These are phyloP conservation scores for Eumerus sabulonum DNA, from an alignment of 2,888 invertebrate genomes.

Conservation along the genomic window DNA sequence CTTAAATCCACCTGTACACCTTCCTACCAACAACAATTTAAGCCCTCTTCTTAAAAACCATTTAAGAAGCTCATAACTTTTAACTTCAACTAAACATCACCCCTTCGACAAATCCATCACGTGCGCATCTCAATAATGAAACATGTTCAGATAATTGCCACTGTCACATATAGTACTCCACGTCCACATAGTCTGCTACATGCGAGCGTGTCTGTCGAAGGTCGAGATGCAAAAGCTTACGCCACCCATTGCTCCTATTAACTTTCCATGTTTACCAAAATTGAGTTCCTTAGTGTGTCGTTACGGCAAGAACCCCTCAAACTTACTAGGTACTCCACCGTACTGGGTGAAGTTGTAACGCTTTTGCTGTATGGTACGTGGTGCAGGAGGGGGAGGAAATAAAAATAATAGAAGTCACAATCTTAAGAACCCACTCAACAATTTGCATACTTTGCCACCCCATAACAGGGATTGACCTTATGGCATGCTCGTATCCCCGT, in stretches of 20 bases:
- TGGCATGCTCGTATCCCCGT: conserved; percentile 35
- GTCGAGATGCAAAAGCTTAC: not conserved
- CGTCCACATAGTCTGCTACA: too few species aligned
- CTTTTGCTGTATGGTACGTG: not conserved
- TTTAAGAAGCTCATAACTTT: conserved; percentile 6
- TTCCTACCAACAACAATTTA: not conserved
- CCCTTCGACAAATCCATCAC: conserved; percentile 47
- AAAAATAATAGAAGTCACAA: conserved; percentile 62
- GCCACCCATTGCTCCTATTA: conserved; percentile 38
- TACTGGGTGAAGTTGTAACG: too few species aligned
- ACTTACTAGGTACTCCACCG: conserved; percentile 1
- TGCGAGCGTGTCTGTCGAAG: conserved; percentile 26
- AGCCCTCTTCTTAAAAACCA: not conserved
- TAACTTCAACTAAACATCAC: not conserved
- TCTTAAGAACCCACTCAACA: conserved; percentile 67
- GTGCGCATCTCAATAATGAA: conserved; percentile 64
- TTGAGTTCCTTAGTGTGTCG: conserved; percentile 47
- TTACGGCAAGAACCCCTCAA: not conserved
- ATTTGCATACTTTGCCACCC: conserved; percentile 65
- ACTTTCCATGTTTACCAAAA: conserved; percentile 61
- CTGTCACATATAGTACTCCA: conserved; percentile 58
- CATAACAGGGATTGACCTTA: conserved; percentile 64
- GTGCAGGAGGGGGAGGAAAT: conserved; percentile 44
- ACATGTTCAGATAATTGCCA: conserved; percentile 64
- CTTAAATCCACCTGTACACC: too few species aligned